These are phyloP conservation scores for Operophtera brumata DNA, from an alignment of 2,888 invertebrate genomes.

Conservation along the genomic window DNA sequence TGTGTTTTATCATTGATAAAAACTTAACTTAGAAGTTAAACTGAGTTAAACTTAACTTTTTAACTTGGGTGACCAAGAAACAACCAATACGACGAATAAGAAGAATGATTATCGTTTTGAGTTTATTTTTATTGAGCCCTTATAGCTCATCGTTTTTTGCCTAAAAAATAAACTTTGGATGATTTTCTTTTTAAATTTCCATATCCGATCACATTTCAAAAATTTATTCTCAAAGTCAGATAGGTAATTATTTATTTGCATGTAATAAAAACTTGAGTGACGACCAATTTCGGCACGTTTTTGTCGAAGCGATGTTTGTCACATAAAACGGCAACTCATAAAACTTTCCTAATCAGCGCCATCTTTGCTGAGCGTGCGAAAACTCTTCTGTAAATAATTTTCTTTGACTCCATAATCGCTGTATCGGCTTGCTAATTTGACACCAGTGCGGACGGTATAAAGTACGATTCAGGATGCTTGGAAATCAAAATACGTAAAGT, in stretches of 20 bases:
- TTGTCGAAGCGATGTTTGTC: conserved; percentile 59
- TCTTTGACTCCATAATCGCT: conserved; percentile 69
- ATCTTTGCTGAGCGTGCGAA: conserved; percentile 62
- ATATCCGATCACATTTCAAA: background rate
- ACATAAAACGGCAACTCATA: conserved; percentile 61
- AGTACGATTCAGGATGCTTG: conserved; percentile 51
- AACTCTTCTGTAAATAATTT: conserved; percentile 70
- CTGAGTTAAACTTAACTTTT: too few relatives aligned
- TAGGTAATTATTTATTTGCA: conserved; percentile 37
- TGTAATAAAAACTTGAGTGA: conserved; percentile 41
- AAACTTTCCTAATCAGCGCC: conserved; percentile 74
- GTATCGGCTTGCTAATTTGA: conserved; percentile 44
- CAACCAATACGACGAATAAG: too few relatives aligned
- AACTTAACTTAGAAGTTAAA: too few relatives aligned
- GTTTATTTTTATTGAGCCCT: too few relatives aligned
- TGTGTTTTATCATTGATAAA: too few relatives aligned
- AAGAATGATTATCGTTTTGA: too few relatives aligned
- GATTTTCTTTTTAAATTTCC: too few relatives aligned
- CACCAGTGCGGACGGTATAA: conserved; percentile 48
- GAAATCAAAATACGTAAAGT: conserved; percentile 65
- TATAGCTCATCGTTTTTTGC: too few relatives aligned
- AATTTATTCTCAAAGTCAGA: conserved; percentile 18
- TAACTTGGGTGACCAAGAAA: too few relatives aligned
- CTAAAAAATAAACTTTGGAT: too few relatives aligned
- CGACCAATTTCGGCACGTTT: conserved; percentile 56